Conservation (phyloP, 2,888 invertebrate genomes). For the Iphiclides podalirius region DNA sequence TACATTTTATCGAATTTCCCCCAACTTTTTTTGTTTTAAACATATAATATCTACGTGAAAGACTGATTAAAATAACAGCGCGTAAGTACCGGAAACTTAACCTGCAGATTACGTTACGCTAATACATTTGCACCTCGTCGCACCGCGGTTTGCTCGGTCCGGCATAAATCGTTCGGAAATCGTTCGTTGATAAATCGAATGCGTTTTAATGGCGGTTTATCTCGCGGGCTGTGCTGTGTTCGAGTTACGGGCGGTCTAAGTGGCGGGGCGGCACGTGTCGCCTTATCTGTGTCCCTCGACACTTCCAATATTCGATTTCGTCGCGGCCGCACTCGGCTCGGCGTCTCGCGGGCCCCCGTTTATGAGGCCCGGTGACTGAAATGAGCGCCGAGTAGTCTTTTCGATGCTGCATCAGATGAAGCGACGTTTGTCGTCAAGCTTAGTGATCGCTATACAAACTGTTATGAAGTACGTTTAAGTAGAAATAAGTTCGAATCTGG, state of each 20-base stretch:
- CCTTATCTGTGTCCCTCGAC: conserved; percentile 75
- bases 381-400: no score
- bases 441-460: no score
- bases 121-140: neutral
- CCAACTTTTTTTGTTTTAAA: no score
- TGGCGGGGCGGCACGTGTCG: conserved; percentile 72
- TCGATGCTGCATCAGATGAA: no score
- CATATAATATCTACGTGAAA: no score
- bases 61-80: no score
- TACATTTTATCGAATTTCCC: no score
- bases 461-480: no score
- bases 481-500: no score
- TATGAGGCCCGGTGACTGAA: conserved; percentile 12
- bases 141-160: neutral
- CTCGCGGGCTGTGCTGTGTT: conserved; percentile 77
- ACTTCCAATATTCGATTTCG: conserved; percentile 78
- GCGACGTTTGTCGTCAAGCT: no score
- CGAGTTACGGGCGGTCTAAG: conserved; percentile 75
- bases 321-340: conserved; percentile 48
- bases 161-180: conserved; percentile 59
- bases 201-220: conserved; percentile 80
- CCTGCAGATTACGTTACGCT: no score
- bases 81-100: no score
- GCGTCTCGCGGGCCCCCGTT: conserved; percentile 24
- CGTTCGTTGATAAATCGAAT: conserved; percentile 78